Evolutionary conservation across 1,140 invertebrate species (phyloP).

Genomic region (Platorchestia sp.): DNA sequence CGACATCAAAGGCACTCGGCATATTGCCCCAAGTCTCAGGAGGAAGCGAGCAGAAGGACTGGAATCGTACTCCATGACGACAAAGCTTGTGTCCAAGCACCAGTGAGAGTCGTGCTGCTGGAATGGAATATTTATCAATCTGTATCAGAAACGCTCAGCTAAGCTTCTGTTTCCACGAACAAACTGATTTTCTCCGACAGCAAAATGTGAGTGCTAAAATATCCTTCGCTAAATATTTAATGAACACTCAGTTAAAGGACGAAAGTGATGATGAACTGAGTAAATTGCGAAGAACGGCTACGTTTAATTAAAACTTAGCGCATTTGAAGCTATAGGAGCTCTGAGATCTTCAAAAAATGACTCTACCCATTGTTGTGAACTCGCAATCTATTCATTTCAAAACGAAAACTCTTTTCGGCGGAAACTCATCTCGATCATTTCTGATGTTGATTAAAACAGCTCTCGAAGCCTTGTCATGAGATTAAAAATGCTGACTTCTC

Average conservation of each 20-base stretch:
- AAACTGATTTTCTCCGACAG: neutral
- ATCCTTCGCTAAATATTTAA: neutral
- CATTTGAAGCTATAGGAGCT: too few relatives aligned
- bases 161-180: neutral
- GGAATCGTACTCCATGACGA: neutral
- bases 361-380: neutral
- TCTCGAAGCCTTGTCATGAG: neutral
- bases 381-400: neutral
- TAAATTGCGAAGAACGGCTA: too few relatives aligned
- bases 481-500: neutral
- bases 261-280: too few relatives aligned
- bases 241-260: neutral
- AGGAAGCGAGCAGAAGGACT: neutral
- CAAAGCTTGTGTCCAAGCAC: neutral
- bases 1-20: neutral
- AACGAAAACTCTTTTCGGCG: neutral
- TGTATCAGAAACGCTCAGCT: neutral
- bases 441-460: neutral
- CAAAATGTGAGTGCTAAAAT: neutral
- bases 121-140: neutral
- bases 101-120: neutral
- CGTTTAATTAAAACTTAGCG: too few relatives aligned
- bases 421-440: neutral
- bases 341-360: neutral
- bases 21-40: neutral